A percentile compares a stretch with the other conserved stretches of the same genome.
These are phyloP conservation scores for Melitaea cinxia DNA, from an alignment of 1,140 invertebrate genomes.

Conservation along the genomic window DNA sequence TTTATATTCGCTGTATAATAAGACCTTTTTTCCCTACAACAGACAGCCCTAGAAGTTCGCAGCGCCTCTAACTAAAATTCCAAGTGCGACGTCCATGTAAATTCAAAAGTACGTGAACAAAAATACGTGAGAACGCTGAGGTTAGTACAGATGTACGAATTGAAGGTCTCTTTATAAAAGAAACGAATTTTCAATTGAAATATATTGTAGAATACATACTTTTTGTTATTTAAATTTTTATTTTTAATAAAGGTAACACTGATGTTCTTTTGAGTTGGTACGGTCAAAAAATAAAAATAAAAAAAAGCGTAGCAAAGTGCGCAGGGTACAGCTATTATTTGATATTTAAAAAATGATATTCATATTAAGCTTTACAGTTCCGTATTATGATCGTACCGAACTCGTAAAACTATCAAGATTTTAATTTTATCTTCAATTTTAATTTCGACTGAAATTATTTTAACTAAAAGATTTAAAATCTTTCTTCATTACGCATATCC, in stretches of 20 bases:
- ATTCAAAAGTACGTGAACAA: slow-evolving; percentile 38
- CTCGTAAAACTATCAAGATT: not conserved
- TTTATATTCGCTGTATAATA: no score
- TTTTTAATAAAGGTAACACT: no score
- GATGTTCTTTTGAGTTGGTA: no score
- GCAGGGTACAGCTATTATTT: no score
- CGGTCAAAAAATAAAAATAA: no score
- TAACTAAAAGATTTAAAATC: not conserved
- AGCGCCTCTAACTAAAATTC: slow-evolving; percentile 43
- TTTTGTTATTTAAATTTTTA: no score
- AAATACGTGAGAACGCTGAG: not conserved
- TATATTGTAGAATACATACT: no score
- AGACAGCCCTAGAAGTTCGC: slow-evolving; percentile 9
- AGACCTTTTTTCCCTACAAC: no score
- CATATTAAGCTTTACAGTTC: no score
- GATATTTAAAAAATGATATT: no score
- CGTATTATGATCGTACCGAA: not conserved
- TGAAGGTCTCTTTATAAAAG: not conserved
- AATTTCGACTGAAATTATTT: not conserved
- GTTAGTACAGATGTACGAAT: not conserved
- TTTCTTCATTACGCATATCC: not conserved
- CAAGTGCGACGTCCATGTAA: slow-evolving; percentile 49
- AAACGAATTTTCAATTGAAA: not conserved
- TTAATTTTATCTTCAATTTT: not conserved
- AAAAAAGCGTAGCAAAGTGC: no score